Evolutionary conservation across 2,888 invertebrate genomes (phyloP).

Genomic region (Rhorus exstirpatorius): DNA sequence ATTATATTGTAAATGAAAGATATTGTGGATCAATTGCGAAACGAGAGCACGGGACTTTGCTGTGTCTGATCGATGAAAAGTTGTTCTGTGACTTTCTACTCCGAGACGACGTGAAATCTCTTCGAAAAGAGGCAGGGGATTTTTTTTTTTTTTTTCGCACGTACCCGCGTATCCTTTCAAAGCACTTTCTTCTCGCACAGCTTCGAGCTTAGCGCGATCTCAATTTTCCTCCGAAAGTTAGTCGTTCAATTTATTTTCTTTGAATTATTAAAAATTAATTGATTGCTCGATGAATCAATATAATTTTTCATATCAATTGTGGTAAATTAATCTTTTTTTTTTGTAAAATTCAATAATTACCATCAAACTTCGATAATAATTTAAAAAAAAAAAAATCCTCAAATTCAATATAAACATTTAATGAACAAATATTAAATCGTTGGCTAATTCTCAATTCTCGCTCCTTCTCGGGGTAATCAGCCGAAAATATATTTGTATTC

Average conservation of each 20-base stretch:
- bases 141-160: conserved; percentile 4
- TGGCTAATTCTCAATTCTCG: too few relatives aligned
- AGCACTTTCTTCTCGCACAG: neutral
- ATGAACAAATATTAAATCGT: too few relatives aligned
- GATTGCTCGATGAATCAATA: too few relatives aligned
- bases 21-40: conserved; percentile 67
- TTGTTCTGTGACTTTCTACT: conserved; percentile 79
- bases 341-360: too few relatives aligned
- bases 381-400: too few relatives aligned
- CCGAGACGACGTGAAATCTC: conserved; percentile 73
- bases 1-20: conserved; percentile 60
- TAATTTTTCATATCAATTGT: too few relatives aligned
- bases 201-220: conserved; percentile 59
- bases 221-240: conserved; percentile 44
- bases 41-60: conserved; percentile 70
- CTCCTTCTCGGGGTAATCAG: neutral
- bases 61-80: conserved; percentile 74
- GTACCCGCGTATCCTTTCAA: conserved; percentile 36
- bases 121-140: conserved; percentile 1
- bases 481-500: too few relatives aligned
- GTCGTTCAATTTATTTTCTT: too few relatives aligned
- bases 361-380: too few relatives aligned
- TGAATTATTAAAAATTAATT: too few relatives aligned
- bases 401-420: too few relatives aligned
- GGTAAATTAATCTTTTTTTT: too few relatives aligned